Evolutionary conservation across 2,797 vertebrate species (phyloP).

Genomic region (Potorous gilbertii): DNA sequence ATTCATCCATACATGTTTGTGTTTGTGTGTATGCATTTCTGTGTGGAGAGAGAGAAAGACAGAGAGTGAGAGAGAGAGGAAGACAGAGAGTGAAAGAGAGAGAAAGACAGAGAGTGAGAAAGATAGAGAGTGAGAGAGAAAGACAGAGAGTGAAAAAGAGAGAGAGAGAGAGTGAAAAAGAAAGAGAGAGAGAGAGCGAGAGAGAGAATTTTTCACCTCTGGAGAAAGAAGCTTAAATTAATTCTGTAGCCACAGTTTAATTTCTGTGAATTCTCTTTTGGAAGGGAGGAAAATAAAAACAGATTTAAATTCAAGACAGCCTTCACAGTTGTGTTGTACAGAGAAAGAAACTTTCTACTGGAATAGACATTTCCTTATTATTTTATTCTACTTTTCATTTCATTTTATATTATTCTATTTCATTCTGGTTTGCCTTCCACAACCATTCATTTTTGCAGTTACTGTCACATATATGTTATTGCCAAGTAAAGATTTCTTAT

Average conservation of each 20-base stretch:
- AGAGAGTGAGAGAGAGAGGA: not conserved
- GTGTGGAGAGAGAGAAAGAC: too few relatives aligned
- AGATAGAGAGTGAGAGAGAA: not conserved
- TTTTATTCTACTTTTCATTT: not conserved
- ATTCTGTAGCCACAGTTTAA: not conserved
- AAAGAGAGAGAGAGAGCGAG: not conserved
- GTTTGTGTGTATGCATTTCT: too few relatives aligned
- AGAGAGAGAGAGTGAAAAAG: too few relatives aligned
- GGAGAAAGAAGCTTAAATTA: not conserved
- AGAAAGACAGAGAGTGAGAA: not conserved
- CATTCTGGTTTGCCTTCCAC: not conserved
- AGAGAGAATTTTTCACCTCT: conserved; percentile 3
- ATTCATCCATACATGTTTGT: not conserved
- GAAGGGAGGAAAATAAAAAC: not conserved
- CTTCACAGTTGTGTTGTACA: rapidly evolving
- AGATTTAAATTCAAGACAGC: not conserved
- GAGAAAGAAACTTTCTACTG: not conserved
- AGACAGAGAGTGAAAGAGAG: not conserved
- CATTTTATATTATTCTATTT: not conserved
- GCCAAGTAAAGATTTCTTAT: not conserved
- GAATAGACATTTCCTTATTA: not conserved
- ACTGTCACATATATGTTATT: not conserved
- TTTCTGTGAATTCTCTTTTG: conserved; percentile 7
- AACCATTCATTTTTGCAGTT: not conserved
- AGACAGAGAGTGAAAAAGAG: not conserved